Evolutionary conservation across 2,888 invertebrate genomes (phyloP), one percentile per base, ranked within the genome.

Genomic region (Drosophila falleni): DNA sequence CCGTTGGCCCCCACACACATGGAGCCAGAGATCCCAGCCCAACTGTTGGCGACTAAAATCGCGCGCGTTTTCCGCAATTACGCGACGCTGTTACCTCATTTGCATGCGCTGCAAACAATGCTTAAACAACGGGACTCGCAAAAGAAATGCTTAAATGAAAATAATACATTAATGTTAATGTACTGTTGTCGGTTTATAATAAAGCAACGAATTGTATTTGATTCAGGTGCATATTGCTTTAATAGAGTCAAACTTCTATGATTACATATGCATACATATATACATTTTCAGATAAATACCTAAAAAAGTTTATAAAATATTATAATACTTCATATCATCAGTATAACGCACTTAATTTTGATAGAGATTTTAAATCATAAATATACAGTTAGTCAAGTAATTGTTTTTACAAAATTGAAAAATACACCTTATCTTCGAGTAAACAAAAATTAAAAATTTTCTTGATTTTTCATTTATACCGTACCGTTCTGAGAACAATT

Each of bases 61-160:
- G 77, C 77, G 75, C 77, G 80, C 76, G 66, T 64, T 63, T 67
- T 54, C 49, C 44, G 46, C 46, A 29, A 53, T 49, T 39, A 16
- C 53, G 41, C 49, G 37, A 31, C 60, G 47, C 60, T 56, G 59
- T 23, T 56, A 13, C 19, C 47, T 47, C 74, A 66, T 53, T 77
- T 47, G 42, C 62, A 62, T 35, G 50, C 46, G 46, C 31, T 26
- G 50, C 54, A 65, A 65, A n/a, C 61, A 67, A 35, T 39, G 19
- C 15, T 44, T 8, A 16, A 49, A n/a, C 19, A 46, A 56, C 23
- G 35, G 46, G 26, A 51, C 10, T 26, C n/a, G 37, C 15, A 23
- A 15, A 23, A 37, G 37, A 53, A 37, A 26, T 39, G 10, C 37
- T 37, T 1, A 19, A 41, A n/a, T 31, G 0, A 46, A 15, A 26